A percentile compares a stretch with the other conserved stretches of the same genome.
phyloP scores from a whole-genome alignment of 2,888 invertebrate genomes.

The Chalcosyrphus nemorum region DNA sequence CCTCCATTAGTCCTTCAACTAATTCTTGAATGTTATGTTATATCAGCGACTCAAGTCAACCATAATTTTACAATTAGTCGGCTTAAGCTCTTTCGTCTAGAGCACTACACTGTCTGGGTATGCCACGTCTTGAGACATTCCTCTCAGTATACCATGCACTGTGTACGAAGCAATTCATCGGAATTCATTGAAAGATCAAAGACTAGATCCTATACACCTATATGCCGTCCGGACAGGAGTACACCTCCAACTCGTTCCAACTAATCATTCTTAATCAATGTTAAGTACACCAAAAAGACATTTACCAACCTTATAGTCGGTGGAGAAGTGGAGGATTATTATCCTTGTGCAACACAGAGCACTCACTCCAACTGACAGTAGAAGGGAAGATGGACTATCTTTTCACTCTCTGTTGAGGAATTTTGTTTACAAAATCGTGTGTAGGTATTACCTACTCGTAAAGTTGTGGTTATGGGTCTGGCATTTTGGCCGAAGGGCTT shows the following conservation, averaged over 20 bases:
- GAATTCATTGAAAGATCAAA: conserved; percentile 63
- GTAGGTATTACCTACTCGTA: not conserved
- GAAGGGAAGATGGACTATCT: conserved; percentile 35
- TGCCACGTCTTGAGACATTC: conserved; percentile 51
- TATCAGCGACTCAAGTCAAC: conserved; percentile 47
- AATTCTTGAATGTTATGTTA: conserved; percentile 33
- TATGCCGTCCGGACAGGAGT: conserved; percentile 18
- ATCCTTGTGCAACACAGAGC: not conserved
- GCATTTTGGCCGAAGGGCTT: conserved; percentile 57
- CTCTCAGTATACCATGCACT: not conserved
- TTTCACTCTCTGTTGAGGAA: conserved; percentile 59
- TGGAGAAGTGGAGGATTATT: not conserved
- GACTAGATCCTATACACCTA: conserved; percentile 36
- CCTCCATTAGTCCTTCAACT: conserved; percentile 57
- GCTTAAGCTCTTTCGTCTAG: conserved; percentile 27
- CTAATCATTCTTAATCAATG: conserved; percentile 68
- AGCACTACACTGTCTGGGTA: conserved; percentile 52
- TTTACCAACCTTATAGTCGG: conserved; percentile 1
- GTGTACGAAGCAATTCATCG: conserved; percentile 19
- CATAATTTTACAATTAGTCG: conserved; percentile 69
- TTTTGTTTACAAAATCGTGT: conserved; percentile 59
- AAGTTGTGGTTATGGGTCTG: conserved; percentile 22
- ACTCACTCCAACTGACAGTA: conserved; percentile 33
- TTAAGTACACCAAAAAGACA: conserved; percentile 62
- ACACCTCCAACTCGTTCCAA: conserved; percentile 65